Evolutionary conservation across 2,888 invertebrate species (phyloP).

Genomic region (Drosophila phalerata): DNA sequence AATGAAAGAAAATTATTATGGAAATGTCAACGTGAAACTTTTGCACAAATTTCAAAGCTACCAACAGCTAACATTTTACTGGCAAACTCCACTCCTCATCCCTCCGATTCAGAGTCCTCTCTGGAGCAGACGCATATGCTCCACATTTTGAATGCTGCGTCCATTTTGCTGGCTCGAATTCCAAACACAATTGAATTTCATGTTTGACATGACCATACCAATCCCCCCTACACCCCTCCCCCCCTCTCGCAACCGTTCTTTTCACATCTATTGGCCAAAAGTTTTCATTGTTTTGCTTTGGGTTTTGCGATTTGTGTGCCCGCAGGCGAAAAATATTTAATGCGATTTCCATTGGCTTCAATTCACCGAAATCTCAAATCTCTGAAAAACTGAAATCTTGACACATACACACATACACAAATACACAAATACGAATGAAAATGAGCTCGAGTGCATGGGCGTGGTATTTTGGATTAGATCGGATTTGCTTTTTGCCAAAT

Average conservation of each 20-base stretch:
- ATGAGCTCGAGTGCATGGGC: constrained; percentile 41
- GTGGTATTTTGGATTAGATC: constrained; percentile 43
- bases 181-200: constrained; percentile 77
- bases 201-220: constrained; percentile 68
- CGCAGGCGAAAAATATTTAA: constrained; percentile 65
- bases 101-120: not conserved
- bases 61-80: constrained; percentile 23
- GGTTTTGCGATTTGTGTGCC: constrained; percentile 48
- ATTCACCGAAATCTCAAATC: constrained; percentile 36
- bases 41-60: constrained; percentile 66
- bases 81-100: not conserved
- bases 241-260: not conserved
- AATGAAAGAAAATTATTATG: constrained; percentile 76
- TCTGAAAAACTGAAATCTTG: constrained; percentile 29
- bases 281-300: constrained; percentile 58
- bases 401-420: constrained; percentile 13
- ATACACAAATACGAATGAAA: not conserved
- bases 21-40: constrained; percentile 80
- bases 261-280: constrained; percentile 20
- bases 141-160: constrained; percentile 32
- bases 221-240: not conserved
- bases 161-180: constrained; percentile 51
- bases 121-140: constrained; percentile 55
- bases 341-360: constrained; percentile 74
- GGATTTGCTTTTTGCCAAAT: constrained; percentile 53